Evolutionary conservation across 2,797 vertebrate species (phyloP).

Genomic region (Oreochromis grahami): DNA sequence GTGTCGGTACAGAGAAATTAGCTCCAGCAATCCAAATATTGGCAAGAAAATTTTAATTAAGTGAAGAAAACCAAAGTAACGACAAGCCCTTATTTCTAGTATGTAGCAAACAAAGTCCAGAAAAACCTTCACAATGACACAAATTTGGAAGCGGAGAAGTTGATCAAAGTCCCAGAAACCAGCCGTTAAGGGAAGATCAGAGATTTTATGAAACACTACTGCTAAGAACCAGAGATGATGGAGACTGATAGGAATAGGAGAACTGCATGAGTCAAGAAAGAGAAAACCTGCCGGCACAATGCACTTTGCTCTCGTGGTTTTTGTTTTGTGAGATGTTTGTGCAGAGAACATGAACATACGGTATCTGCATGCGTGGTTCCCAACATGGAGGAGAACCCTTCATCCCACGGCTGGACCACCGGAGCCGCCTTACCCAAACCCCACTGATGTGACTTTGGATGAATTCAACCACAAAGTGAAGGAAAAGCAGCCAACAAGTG

Average conservation of each 20-base stretch:
- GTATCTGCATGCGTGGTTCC: accelerated
- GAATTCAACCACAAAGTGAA: neutral
- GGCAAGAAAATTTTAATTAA: neutral
- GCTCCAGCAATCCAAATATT: neutral
- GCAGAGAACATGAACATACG: neutral
- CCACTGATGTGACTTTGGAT: neutral
- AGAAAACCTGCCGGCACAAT: neutral
- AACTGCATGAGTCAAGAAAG: neutral
- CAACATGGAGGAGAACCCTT: neutral
- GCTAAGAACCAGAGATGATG: neutral
- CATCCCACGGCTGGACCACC: neutral
- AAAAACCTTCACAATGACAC: neutral
- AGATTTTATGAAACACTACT: neutral
- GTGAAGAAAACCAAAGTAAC: neutral
- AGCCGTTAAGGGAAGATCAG: neutral
- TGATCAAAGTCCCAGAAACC: neutral
- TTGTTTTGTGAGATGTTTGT: neutral
- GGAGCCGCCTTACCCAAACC: neutral
- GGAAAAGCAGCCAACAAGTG: neutral
- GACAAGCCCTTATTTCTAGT: neutral
- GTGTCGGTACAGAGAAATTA: neutral
- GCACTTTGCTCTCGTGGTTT: neutral
- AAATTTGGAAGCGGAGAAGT: neutral
- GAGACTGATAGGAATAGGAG: neutral
- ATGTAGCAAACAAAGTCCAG: neutral